Percentiles rank a stretch among this genome's conserved stretches.
These are phyloP conservation scores for Tetrao urogallus DNA, from an alignment of 2,113 vertebrate genomes.

Conservation along the genomic window DNA sequence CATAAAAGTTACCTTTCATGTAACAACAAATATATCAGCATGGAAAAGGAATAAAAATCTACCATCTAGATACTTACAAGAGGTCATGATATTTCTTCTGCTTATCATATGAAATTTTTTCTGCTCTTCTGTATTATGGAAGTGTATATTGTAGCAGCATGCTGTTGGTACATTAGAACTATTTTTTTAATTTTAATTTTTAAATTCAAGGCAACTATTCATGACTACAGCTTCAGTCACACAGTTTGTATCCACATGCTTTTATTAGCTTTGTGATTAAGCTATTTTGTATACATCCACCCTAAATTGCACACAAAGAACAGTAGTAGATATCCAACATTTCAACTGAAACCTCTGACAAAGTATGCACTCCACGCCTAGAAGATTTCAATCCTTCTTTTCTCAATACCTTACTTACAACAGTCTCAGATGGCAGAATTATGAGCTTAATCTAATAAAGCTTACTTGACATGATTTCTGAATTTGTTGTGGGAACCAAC, in stretches of 20 bases:
- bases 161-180: background rate
- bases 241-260: background rate
- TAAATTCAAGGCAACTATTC: background rate
- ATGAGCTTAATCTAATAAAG: background rate
- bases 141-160: background rate
- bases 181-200: background rate
- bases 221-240: background rate
- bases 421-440: background rate
- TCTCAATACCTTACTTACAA: background rate
- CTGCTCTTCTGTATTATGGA: background rate
- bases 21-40: background rate
- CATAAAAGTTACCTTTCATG: background rate
- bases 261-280: background rate
- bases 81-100: background rate
- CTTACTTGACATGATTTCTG: background rate
- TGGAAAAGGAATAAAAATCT: background rate
- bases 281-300: background rate
- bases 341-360: background rate
- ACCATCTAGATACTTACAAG: background rate
- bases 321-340: background rate
- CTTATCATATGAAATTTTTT: background rate
- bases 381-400: background rate
- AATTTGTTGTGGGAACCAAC: background rate
- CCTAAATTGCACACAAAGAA: background rate
- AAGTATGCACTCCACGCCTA: background rate